Evolutionary conservation across 1,140 invertebrate species (phyloP), one percentile per base, ranked within the genome.

Genomic region (Theocolax elegans): DNA sequence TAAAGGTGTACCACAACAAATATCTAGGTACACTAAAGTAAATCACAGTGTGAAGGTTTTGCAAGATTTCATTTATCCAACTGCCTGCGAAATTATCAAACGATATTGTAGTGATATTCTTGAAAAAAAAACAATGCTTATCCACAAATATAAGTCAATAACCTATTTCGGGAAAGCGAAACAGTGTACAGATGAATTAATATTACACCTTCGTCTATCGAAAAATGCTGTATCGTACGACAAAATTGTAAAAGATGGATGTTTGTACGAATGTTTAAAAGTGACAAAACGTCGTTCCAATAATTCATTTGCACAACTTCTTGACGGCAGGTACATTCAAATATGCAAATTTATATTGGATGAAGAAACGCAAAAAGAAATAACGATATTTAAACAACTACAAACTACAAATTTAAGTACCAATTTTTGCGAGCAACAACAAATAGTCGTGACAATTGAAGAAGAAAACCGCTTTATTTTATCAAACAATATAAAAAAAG

Each of bases 1-100:
- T 13, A 54, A 54, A 54, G 51, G 1, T 10, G 51, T 54, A 31
- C 23, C 51, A 12, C 51, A 54, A 15, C 51, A 54, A 31, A 54
- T 54, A 12, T 7, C 1, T 6, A 23, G 51, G 29, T 54, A 29
- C 29, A 9, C 29, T 2, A 23, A 29, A 13, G 29, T 54, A 15
- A 29, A 27, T 15, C 25, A 54, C 17, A 31, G 4, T 29, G 12
- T 25, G 2, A 15, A 15, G 29, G 3, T 54, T 3, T 31, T 54
- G 12, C 23, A 54, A 29, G 19, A 54, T 10, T 12, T 13, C 15
- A 15, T 54, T 1, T 54, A 27, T 25, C 23, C 15, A n/a, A n/a
- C 27, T 54, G 51, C 25, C 2, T 13, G 10, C n/a, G 13, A 15
- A 29, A n/a, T 31, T 19, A n/a, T 54, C 13, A 29, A 27, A 54